A percentile compares a stretch with the other conserved stretches of the same genome.
These are phyloP conservation scores for Centropus bengalensis DNA, from an alignment of 2,113 vertebrate genomes.

Conservation along the genomic window DNA sequence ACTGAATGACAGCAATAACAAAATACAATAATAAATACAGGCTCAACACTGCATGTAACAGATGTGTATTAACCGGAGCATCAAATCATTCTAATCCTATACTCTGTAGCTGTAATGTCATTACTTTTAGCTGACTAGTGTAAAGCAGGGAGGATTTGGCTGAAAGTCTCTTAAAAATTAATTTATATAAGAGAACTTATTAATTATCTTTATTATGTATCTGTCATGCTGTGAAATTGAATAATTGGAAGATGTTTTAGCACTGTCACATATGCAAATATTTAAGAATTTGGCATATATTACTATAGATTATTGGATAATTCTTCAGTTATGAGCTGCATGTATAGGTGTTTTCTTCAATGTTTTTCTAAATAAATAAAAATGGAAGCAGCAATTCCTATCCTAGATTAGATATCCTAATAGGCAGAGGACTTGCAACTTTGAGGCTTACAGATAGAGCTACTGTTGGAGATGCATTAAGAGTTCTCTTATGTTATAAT, in stretches of 20 bases:
- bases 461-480: background rate
- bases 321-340: background rate
- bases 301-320: background rate
- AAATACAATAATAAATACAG: background rate
- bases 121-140: background rate
- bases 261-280: background rate
- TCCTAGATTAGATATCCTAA: background rate
- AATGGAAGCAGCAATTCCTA: background rate
- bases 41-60: background rate
- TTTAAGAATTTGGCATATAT: background rate
- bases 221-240: background rate
- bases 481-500: background rate
- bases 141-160: background rate
- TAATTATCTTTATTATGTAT: background rate
- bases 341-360: background rate
- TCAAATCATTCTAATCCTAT: conserved; percentile 13
- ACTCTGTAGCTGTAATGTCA: background rate
- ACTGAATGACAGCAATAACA: background rate
- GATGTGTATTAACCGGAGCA: background rate
- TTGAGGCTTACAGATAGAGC: background rate
- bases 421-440: background rate
- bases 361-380: background rate
- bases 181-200: background rate
- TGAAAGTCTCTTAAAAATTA: background rate
- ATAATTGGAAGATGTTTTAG: background rate